phyloP scores from a whole-genome alignment of 2,888 invertebrate species.

The Catonia carolina region DNA sequence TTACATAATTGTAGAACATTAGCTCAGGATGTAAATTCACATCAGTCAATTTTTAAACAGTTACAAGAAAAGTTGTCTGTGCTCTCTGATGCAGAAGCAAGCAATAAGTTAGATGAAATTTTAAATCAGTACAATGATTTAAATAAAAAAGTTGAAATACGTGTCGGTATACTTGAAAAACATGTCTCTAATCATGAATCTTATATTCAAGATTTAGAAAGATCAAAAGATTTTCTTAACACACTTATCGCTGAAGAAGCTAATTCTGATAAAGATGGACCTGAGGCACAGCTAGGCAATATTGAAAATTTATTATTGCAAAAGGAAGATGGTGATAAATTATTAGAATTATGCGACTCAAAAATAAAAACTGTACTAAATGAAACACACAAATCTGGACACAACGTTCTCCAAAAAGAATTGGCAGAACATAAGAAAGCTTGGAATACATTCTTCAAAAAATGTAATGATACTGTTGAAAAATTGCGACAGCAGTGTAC shows the following conservation, averaged over 20 bases:
- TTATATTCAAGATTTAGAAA: conserved; percentile 73
- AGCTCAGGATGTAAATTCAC: conserved; percentile 78
- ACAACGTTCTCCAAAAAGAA: conserved; percentile 62
- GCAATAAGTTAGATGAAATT: conserved; percentile 64
- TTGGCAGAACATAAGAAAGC: conserved; percentile 65
- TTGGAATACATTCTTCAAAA: conserved; percentile 67
- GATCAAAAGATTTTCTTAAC: conserved; percentile 74
- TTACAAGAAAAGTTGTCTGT: conserved; percentile 73
- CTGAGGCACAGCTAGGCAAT: conserved; percentile 64
- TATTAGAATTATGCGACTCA: conserved; percentile 60
- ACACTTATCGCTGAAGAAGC: conserved; percentile 72
- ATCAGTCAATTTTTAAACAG: conserved; percentile 76
- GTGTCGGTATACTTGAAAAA: conserved; percentile 59
- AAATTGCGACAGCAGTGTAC: conserved; percentile 68
- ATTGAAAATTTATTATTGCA: conserved; percentile 70
- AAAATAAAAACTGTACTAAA: conserved; percentile 65
- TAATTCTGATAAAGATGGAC: conserved; percentile 69
- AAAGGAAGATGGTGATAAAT: conserved; percentile 63
- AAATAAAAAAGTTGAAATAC: conserved; percentile 57
- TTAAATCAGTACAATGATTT: conserved; percentile 64
- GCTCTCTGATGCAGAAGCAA: conserved; percentile 72
- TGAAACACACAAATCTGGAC: conserved; percentile 71
- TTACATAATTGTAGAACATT: conserved; percentile 72
- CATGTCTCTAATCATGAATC: conserved; percentile 75
- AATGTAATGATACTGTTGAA: conserved; percentile 62